phyloP scores from a whole-genome alignment of 2,797 vertebrate genomes.

The Malurus leucopterus region DNA sequence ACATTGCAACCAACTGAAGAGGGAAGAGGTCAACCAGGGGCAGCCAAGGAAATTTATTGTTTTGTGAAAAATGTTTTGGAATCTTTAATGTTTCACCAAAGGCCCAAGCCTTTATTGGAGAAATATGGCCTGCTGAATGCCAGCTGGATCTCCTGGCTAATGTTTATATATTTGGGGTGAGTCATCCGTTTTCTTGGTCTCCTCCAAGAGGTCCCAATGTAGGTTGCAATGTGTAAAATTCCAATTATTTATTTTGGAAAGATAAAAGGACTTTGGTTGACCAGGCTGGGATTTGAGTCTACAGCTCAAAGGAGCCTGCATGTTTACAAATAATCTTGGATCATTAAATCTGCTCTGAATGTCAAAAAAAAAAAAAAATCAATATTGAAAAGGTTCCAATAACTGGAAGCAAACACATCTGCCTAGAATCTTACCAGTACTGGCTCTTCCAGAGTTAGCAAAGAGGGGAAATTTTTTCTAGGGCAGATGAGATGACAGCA shows the following conservation, averaged over 20 bases:
- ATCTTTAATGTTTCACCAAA: not conserved
- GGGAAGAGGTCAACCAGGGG: not conserved
- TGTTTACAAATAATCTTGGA: conserved; percentile 54
- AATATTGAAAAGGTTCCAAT: conserved; percentile 18
- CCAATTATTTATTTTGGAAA: conserved; percentile 39
- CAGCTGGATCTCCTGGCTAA: conserved; percentile 10
- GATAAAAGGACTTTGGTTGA: conserved; percentile 42
- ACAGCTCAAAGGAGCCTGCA: conserved; percentile 21
- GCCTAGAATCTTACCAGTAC: not conserved
- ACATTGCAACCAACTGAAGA: not conserved
- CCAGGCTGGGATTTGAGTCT: conserved; percentile 40
- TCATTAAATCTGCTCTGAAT: conserved; percentile 31
- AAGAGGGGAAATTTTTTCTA: not conserved
- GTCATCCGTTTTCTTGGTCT: conserved; percentile 1
- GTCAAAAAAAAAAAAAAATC: conserved; percentile 6
- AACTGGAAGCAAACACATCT: not conserved
- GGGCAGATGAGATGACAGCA: not conserved
- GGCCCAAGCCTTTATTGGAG: not conserved
- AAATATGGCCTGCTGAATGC: conserved; percentile 23
- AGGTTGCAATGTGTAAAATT: conserved; percentile 20
- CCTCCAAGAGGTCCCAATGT: conserved; percentile 19
- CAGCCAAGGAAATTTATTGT: not conserved
- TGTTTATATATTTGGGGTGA: conserved; percentile 8
- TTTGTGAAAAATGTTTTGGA: conserved; percentile 13
- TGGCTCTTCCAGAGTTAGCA: not conserved